Evolutionary conservation across 2,113 vertebrate species (phyloP).

Genomic region (Malaclemys terrapin): DNA sequence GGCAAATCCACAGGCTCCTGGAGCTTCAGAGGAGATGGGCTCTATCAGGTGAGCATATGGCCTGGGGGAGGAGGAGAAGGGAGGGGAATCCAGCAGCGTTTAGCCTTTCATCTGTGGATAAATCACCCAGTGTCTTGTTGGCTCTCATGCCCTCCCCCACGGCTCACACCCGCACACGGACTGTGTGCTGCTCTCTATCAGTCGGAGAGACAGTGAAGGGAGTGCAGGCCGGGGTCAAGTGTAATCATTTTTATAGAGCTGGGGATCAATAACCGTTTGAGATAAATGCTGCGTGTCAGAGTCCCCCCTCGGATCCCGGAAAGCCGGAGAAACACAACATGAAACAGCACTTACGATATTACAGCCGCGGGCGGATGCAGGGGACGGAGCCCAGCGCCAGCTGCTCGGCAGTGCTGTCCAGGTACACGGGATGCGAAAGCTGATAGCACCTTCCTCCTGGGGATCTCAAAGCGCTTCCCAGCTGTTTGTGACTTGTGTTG

Average conservation of each 20-base stretch:
- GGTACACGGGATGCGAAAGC: not conserved
- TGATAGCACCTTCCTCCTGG: not conserved
- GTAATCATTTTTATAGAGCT: constrained; percentile 77
- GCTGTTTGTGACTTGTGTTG: not conserved
- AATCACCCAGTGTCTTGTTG: not conserved
- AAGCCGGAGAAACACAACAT: not conserved
- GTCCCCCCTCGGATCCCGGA: constrained; percentile 19
- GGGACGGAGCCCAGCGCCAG: not conserved
- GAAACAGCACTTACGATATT: constrained; percentile 66
- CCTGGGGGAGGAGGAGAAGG: not conserved
- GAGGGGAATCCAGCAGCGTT: not conserved
- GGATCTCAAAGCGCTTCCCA: not conserved
- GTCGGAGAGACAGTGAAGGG: not conserved
- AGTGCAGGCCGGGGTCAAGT: constrained; percentile 65
- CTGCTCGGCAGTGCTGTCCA: not conserved
- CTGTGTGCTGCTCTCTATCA: not conserved
- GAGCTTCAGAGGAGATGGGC: fast-evolving
- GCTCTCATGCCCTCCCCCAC: not conserved
- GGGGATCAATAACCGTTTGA: constrained; percentile 73
- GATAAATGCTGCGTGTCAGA: constrained; percentile 61
- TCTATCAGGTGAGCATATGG: not conserved
- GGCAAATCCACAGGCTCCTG: not conserved
- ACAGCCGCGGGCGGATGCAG: not conserved
- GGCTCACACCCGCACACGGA: fast-evolving
- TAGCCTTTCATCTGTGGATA: not conserved